phyloP scores from a whole-genome alignment of 1,140 invertebrate species.

The Drosophila subobscura region DNA sequence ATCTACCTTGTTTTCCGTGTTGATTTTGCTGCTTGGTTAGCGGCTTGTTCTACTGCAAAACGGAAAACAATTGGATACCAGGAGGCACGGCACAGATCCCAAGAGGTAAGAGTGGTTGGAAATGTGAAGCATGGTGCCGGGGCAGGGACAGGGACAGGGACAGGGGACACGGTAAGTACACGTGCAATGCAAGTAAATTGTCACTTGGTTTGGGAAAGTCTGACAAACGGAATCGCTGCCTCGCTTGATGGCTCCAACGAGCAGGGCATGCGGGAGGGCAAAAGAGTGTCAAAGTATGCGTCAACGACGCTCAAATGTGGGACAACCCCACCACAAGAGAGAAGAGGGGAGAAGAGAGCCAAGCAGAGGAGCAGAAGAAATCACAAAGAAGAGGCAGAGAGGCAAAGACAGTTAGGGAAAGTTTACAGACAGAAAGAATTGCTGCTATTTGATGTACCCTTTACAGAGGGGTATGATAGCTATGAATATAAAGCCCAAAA shows the following conservation, averaged over 20 bases:
- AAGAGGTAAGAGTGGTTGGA: not conserved
- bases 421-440: constrained; percentile 31
- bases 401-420: constrained; percentile 29
- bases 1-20: not conserved
- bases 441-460: constrained; percentile 1
- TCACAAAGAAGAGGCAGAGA: not conserved
- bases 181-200: constrained; percentile 63
- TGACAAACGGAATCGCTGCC: constrained; percentile 22
- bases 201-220: constrained; percentile 66
- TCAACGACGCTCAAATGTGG: constrained; percentile 48
- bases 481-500: too few relatives aligned
- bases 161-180: constrained; percentile 14
- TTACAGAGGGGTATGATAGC: too few relatives aligned
- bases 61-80: constrained; percentile 18
- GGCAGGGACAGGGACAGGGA: too few relatives aligned
- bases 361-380: constrained; percentile 7
- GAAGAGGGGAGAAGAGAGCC: not conserved
- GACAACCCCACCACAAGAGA: constrained; percentile 31
- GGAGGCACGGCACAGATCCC: not conserved
- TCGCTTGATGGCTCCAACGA: too few relatives aligned
- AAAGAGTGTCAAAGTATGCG: constrained; percentile 38
- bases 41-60: constrained; percentile 6
- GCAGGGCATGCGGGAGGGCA: not conserved
- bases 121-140: too few relatives aligned
- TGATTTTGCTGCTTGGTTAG: constrained; percentile 19